These are phyloP conservation scores for Tenthredo scrophulariae DNA, from an alignment of 2,888 invertebrate species.

Conservation along the genomic window DNA sequence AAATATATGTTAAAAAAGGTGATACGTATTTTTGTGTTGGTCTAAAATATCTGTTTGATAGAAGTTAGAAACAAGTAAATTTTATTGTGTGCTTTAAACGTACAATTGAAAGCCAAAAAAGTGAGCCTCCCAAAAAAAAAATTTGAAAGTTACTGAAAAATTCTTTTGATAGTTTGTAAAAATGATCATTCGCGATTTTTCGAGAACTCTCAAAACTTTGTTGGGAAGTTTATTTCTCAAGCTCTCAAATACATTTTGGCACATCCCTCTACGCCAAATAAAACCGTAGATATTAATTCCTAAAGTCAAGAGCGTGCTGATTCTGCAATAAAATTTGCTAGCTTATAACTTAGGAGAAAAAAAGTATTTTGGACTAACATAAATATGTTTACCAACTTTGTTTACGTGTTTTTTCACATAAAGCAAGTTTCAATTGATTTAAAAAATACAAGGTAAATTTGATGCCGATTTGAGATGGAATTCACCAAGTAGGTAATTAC, in stretches of 20 bases:
- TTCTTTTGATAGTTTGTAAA: too few species aligned
- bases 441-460: not conserved
- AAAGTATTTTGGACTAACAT: not conserved
- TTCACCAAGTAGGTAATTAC: conserved; percentile 19
- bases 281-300: too few species aligned
- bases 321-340: too few species aligned
- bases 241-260: too few species aligned
- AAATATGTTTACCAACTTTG: not conserved
- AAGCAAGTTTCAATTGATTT: not conserved
- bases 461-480: not conserved
- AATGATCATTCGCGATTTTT: not conserved
- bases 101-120: not conserved
- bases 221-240: too few species aligned
- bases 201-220: too few species aligned
- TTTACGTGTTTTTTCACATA: not conserved
- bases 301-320: too few species aligned
- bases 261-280: too few species aligned
- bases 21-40: not conserved
- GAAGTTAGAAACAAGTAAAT: not conserved
- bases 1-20: not conserved
- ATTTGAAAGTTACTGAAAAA: not conserved
- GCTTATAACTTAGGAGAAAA: too few species aligned
- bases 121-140: not conserved
- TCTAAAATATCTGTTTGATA: not conserved
- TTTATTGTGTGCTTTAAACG: not conserved